Evolutionary conservation across 1,140 invertebrate species (phyloP).

Genomic region (Cardiocondyla obscurior): DNA sequence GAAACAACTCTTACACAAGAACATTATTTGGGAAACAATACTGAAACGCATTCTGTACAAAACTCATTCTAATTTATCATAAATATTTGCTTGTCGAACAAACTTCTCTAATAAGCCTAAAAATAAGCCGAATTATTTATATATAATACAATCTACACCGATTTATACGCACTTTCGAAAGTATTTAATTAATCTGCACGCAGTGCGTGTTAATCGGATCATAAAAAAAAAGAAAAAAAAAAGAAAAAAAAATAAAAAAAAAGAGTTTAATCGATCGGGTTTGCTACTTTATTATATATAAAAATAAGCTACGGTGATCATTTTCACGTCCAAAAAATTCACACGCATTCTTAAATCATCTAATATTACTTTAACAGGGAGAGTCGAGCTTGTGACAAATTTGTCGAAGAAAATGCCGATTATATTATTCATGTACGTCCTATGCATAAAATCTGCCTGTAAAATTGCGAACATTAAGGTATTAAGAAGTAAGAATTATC

Average conservation of each 20-base stretch:
- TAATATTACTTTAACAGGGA: conserved; percentile 54
- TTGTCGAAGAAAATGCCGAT: conserved; percentile 41
- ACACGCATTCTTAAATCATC: conserved; percentile 60
- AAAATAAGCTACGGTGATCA: conserved; percentile 42
- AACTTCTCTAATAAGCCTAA: conserved; percentile 33
- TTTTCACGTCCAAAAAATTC: conserved; percentile 53
- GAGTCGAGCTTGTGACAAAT: conserved; percentile 36
- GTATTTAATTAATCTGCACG: conserved; percentile 67
- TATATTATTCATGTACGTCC: conserved; percentile 31
- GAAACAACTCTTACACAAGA: conserved; percentile 11
- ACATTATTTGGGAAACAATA: not conserved
- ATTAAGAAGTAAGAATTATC: conserved; percentile 37
- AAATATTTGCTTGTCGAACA: conserved; percentile 22
- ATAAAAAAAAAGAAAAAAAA: conserved; percentile 50
- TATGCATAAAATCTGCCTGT: not conserved
- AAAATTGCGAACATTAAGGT: not conserved
- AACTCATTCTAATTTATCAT: not conserved
- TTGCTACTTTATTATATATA: conserved; percentile 53
- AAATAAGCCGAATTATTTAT: conserved; percentile 64
- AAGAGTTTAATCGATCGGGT: conserved; percentile 52
- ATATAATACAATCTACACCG: conserved; percentile 68
- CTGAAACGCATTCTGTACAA: not conserved
- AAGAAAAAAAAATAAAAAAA: conserved; percentile 56
- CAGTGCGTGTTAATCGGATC: conserved; percentile 60
- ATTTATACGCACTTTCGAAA: conserved; percentile 72